Percentiles rank a stretch among this genome's conserved stretches.
These are phyloP conservation scores for Osmerus mordax DNA, from an alignment of 2,113 vertebrate species.

Conservation along the genomic window DNA sequence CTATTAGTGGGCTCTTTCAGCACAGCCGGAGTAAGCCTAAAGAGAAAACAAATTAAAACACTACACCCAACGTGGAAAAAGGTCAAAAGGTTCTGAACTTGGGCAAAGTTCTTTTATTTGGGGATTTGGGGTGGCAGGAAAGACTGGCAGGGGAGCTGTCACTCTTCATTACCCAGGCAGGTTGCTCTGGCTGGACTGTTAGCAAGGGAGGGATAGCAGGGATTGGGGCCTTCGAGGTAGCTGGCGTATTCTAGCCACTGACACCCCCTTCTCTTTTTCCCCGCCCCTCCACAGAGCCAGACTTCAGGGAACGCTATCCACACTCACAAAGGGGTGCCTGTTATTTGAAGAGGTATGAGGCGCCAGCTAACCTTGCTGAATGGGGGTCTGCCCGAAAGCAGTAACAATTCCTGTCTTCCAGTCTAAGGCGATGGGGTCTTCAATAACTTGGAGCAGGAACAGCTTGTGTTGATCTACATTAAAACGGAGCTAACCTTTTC, in stretches of 20 bases:
- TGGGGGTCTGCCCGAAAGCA: constrained; percentile 31
- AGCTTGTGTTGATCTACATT: constrained; percentile 37
- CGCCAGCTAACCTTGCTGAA: constrained; percentile 59
- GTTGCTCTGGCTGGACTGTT: constrained; percentile 54
- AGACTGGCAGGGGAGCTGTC: constrained; percentile 61
- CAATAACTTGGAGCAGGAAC: not conserved
- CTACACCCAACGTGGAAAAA: constrained; percentile 45
- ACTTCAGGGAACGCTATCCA: constrained; percentile 49
- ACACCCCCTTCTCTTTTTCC: constrained; percentile 51
- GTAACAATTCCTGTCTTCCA: constrained; percentile 24
- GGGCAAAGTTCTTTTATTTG: constrained; percentile 48
- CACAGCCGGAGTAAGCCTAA: constrained; percentile 44
- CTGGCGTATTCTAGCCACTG: constrained; percentile 64
- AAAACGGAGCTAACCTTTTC: constrained; percentile 18
- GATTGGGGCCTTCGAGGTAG: constrained; percentile 50
- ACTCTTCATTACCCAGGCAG: constrained; percentile 70
- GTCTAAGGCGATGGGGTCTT: not conserved
- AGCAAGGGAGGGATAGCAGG: constrained; percentile 56
- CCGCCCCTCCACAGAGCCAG: constrained; percentile 9
- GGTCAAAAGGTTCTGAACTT: constrained; percentile 60
- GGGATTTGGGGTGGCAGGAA: constrained; percentile 35
- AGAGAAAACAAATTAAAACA: constrained; percentile 61
- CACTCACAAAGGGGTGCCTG: constrained; percentile 65
- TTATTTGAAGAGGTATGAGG: constrained; percentile 53
- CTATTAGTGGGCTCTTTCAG: constrained; percentile 31